Evolutionary conservation across 2,797 vertebrate genomes (phyloP).

Genomic region (Carduelis carduelis): DNA sequence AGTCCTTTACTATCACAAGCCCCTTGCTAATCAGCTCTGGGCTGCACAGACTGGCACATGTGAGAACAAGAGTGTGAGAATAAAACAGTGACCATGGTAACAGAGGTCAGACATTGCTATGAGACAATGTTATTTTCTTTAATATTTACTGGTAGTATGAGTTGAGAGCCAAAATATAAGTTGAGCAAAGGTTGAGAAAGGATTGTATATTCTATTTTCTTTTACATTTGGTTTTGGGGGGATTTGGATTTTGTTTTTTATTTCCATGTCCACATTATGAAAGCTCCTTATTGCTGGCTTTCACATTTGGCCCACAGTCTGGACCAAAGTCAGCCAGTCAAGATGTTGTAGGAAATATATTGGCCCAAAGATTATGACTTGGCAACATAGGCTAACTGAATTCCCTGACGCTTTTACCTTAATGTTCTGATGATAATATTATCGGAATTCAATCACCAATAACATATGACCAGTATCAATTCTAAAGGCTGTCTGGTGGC

Average conservation of each 20-base stretch:
- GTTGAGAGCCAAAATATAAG: background rate
- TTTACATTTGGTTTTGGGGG: background rate
- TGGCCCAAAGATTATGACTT: background rate
- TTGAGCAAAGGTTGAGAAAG: background rate
- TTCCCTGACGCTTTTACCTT: background rate
- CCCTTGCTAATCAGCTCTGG: background rate
- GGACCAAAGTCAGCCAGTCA: background rate
- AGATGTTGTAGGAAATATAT: background rate
- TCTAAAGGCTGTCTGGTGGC: background rate
- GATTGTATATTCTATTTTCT: background rate
- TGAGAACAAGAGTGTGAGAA: background rate
- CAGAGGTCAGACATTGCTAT: background rate
- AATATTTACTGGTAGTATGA: background rate
- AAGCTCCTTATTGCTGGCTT: background rate
- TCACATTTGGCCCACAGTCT: background rate
- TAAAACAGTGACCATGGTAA: background rate
- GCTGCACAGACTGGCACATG: background rate
- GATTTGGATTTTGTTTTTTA: background rate
- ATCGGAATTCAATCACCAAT: background rate
- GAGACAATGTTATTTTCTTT: background rate
- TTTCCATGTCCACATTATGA: background rate
- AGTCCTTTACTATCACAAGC: background rate
- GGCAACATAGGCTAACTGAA: background rate
- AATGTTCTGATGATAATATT: background rate
- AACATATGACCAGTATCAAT: background rate